phyloP scores from a whole-genome alignment of 2,888 invertebrate genomes.

The Barypeithes pellucidus region DNA sequence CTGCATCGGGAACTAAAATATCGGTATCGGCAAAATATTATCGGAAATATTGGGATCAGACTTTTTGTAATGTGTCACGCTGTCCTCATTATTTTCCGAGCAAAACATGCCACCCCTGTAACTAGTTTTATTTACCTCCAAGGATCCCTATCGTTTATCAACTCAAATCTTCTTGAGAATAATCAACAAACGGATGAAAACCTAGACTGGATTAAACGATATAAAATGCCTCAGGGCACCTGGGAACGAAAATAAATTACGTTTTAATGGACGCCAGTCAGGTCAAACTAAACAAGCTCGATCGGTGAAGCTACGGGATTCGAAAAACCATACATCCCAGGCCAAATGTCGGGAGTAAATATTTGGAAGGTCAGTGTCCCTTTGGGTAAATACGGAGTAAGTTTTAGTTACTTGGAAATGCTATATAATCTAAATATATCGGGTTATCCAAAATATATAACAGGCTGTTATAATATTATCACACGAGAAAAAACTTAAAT shows the following conservation, averaged over 20 bases:
- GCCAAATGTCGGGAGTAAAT: slow-evolving; percentile 6
- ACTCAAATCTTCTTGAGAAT: slow-evolving; percentile 5
- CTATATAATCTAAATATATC: background rate
- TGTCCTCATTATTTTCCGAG: too few species aligned
- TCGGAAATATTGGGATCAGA: too few species aligned
- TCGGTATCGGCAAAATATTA: too few species aligned
- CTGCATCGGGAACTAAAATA: too few species aligned
- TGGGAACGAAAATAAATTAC: slow-evolving; percentile 27
- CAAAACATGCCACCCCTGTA: background rate
- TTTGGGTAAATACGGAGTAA: slow-evolving; percentile 7
- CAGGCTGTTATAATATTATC: too few species aligned
- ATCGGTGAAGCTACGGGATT: slow-evolving; percentile 9
- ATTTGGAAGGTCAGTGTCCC: slow-evolving; percentile 22
- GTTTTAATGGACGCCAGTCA: slow-evolving; percentile 13
- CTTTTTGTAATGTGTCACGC: too few species aligned
- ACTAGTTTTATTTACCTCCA: slow-evolving; percentile 11
- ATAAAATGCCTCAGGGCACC: slow-evolving; percentile 23
- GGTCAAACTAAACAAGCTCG: slow-evolving; percentile 20
- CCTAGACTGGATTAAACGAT: slow-evolving; percentile 15
- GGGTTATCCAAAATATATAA: background rate
- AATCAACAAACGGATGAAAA: slow-evolving; percentile 18
- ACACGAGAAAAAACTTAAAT: too few species aligned
- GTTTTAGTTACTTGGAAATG: background rate
- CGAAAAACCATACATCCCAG: slow-evolving; percentile 17
- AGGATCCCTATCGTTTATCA: background rate